These are phyloP conservation scores for Thalassophryne amazonica DNA, from an alignment of 2,797 vertebrate species.

Conservation along the genomic window DNA sequence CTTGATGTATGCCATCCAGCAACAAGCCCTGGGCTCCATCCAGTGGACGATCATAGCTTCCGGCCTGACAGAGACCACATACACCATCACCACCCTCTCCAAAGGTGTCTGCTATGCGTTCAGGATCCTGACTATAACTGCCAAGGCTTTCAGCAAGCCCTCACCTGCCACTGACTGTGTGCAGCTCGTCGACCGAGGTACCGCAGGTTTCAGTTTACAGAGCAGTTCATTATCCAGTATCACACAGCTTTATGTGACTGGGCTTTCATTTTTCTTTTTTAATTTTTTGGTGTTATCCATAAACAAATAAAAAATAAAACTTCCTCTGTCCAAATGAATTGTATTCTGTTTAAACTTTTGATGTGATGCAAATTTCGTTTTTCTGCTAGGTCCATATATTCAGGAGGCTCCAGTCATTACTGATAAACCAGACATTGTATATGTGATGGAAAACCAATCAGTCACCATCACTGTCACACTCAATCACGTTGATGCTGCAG, in stretches of 20 bases:
- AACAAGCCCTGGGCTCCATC: conserved; percentile 90
- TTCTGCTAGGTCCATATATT: conserved; percentile 83
- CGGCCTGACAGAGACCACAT: conserved; percentile 82
- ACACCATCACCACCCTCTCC: conserved; percentile 82
- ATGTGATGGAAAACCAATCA: conserved; percentile 91
- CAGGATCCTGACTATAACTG: conserved; percentile 88
- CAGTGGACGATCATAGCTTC: conserved; percentile 91
- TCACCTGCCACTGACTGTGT: conserved; percentile 83
- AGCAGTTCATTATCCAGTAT: too few species aligned
- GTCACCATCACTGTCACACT: conserved; percentile 86
- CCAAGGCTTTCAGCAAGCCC: conserved; percentile 94
- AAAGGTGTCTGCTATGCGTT: conserved; percentile 89
- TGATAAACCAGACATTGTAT: conserved; percentile 91
- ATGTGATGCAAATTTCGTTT: neutral
- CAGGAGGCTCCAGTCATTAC: conserved; percentile 85
- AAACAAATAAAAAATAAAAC: too few species aligned
- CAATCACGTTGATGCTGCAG: conserved; percentile 88
- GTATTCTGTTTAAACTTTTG: neutral
- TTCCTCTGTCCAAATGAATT: too few species aligned
- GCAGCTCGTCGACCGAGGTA: conserved; percentile 88
- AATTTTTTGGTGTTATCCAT: too few species aligned
- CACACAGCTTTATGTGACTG: too few species aligned
- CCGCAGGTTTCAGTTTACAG: conserved; percentile 2
- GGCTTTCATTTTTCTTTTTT: too few species aligned
- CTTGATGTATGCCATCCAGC: conserved; percentile 91